Conservation (phyloP, 2,888 invertebrate genomes). For the Protophormia terraenovae region DNA sequence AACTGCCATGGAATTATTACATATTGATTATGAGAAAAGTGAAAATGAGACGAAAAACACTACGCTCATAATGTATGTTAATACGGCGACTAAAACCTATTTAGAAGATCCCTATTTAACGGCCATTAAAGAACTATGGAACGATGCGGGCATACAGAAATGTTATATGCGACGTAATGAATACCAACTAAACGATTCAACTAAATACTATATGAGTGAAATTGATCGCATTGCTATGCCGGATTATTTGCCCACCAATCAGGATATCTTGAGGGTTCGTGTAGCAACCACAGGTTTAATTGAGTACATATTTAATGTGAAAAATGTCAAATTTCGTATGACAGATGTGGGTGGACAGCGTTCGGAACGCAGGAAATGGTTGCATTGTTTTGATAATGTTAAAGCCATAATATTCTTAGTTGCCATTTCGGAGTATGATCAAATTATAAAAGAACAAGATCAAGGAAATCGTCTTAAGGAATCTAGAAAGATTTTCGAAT, state of each 20-base stretch:
- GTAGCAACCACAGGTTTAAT: slow-evolving; percentile 57
- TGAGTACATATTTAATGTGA: slow-evolving; percentile 42
- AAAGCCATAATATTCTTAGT: slow-evolving; percentile 97
- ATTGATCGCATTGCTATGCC: slow-evolving; percentile 77
- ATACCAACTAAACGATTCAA: slow-evolving; percentile 98
- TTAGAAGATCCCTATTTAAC: slow-evolving; percentile 80
- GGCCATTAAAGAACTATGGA: slow-evolving; percentile 96
- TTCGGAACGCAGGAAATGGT: slow-evolving; percentile 58
- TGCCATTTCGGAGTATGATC: slow-evolving; percentile 96
- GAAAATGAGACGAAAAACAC: slow-evolving; percentile 21
- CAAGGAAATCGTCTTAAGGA: slow-evolving; percentile 99
- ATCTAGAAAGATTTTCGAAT: slow-evolving; percentile 98
- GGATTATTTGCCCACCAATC: slow-evolving; percentile 51
- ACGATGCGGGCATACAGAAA: slow-evolving; percentile 96
- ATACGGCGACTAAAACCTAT: background rate
- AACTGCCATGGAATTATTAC: slow-evolving; percentile 44
- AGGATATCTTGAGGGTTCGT: slow-evolving; percentile 63
- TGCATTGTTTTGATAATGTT: slow-evolving; percentile 54
- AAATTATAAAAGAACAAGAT: slow-evolving; percentile 98
- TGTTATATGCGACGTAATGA: slow-evolving; percentile 98
- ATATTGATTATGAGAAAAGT: slow-evolving; percentile 41
- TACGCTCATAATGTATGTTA: slow-evolving; percentile 3
- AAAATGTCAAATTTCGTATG: slow-evolving; percentile 53
- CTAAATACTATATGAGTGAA: slow-evolving; percentile 96
- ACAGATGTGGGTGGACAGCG: slow-evolving; percentile 62